Percentiles rank a stretch among this genome's conserved stretches.
phyloP scores from a whole-genome alignment of 2,797 vertebrate genomes.

The Australoheros facetus region DNA sequence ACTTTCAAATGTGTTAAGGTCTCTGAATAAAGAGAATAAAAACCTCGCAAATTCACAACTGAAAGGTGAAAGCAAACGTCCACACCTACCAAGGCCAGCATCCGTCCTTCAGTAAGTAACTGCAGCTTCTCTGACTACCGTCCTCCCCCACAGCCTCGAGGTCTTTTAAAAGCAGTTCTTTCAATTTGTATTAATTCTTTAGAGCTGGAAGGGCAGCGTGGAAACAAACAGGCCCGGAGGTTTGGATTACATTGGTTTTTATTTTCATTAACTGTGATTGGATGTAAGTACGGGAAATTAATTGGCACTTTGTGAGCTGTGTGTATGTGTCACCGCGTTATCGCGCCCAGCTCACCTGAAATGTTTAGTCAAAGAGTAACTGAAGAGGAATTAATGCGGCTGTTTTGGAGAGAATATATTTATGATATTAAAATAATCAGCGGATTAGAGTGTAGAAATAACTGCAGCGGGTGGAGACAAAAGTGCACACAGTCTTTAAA shows the following conservation, averaged over 20 bases:
- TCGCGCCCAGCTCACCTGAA: slow-evolving; percentile 28
- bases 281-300: slow-evolving; percentile 56
- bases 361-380: slow-evolving; percentile 28
- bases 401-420: slow-evolving; percentile 1
- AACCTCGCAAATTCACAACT: slow-evolving; percentile 32
- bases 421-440: slow-evolving; percentile 18
- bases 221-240: slow-evolving; percentile 32
- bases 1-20: slow-evolving; percentile 46
- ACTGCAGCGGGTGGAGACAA: neutral
- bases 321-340: slow-evolving; percentile 16
- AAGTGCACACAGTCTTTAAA: neutral
- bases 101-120: slow-evolving; percentile 50
- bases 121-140: slow-evolving; percentile 39
- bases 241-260: slow-evolving; percentile 60
- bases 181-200: slow-evolving; percentile 66
- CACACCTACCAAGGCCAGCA: slow-evolving; percentile 54
- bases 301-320: slow-evolving; percentile 50
- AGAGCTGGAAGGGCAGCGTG: slow-evolving; percentile 39
- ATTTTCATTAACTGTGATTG: slow-evolving; percentile 56
- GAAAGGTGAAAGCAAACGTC: slow-evolving; percentile 53
- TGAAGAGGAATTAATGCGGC: slow-evolving; percentile 5
- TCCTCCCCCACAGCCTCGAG: slow-evolving; percentile 33
- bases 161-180: slow-evolving; percentile 51
- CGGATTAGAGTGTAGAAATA: neutral
- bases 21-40: neutral